Evolutionary conservation across 2,888 invertebrate species (phyloP).

Genomic region (Pogonocherus hispidulus): DNA sequence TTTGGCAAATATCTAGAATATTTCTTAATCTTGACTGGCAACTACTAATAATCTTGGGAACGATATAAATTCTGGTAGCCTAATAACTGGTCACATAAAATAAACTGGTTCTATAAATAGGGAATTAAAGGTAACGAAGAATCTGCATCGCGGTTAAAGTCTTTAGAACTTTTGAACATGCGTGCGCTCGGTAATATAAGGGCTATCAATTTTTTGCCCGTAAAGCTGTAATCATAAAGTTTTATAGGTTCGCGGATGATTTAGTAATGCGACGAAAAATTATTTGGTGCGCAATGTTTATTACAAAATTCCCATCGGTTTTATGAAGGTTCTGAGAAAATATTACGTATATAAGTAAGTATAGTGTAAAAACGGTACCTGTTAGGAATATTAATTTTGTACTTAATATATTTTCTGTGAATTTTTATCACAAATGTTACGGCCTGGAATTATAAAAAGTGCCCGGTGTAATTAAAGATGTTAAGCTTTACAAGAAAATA

Average conservation of each 20-base stretch:
- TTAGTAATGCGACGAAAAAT: slow-evolving; percentile 25
- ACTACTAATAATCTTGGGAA: slow-evolving; percentile 6
- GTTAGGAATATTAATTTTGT: not conserved
- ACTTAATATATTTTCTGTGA: not conserved
- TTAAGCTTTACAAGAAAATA: too few species aligned
- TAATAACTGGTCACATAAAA: slow-evolving; percentile 17
- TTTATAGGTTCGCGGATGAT: slow-evolving; percentile 19
- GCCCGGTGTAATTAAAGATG: too few species aligned
- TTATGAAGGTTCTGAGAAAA: not conserved
- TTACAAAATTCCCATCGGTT: not conserved
- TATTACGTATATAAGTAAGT: not conserved
- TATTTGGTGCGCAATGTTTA: slow-evolving; percentile 22
- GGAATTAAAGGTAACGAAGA: slow-evolving; percentile 13
- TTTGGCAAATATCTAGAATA: too few species aligned
- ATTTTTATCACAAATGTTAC: not conserved
- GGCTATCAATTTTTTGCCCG: slow-evolving; percentile 25
- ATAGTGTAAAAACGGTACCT: not conserved
- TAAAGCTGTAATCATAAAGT: slow-evolving; percentile 20
- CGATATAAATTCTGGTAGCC: slow-evolving; percentile 21
- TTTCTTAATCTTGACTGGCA: not conserved
- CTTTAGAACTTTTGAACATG: slow-evolving; percentile 20
- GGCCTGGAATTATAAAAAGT: not conserved
- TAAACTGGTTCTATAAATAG: slow-evolving; percentile 25
- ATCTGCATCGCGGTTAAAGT: slow-evolving; percentile 12
- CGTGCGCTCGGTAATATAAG: slow-evolving; percentile 17